Evolutionary conservation across 2,113 vertebrate genomes (phyloP), one percentile per base, ranked within the genome.

Genomic region (Melanerpes formicivorus): DNA sequence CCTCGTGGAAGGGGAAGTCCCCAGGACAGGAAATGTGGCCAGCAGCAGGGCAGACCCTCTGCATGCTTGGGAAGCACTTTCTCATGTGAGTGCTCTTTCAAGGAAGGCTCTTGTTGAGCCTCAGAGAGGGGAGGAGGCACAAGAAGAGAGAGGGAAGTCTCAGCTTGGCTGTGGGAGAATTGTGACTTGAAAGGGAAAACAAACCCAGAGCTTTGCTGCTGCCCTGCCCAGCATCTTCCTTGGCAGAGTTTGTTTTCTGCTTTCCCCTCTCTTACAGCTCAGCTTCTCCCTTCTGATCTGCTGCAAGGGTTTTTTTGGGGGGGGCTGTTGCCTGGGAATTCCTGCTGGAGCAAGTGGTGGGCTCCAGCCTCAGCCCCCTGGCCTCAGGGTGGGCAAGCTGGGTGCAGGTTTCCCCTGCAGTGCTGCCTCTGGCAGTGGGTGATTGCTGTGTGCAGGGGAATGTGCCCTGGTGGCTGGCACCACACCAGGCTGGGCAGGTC

Each of bases 11-110:
- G 44, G 85, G 58, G 22, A 2, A 3, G n/a, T 75, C 74, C 63
- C 26, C 63, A 4, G 88, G 74, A 42, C 88, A 92, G 92, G 93
- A 84, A 90, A 48, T 7, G 56, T 40, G 64, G 23, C 2, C 64
- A 17, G 75, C 34, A 0, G 0, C 6, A 4, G 32, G 69, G 78
- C 86, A 48, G 89, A n/a, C 30, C 62, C 70, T 71, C 22, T 23
- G 78, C 8, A 4, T 80, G 87, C 75, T n/a, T 80, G 80, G 93
- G 83, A 93, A 88, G 54, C 19, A 4, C 93, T 95, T 80, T 77
- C 73, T 71, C 54, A 14, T 18, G 32, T 32, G 46, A 64, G 56
- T 11, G 64, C 74, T 82, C 85, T 87, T 95, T 82, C 87, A 52
- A 37, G 93, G 48, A 84, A 88, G 62, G 37, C 3, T 1, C 64